Evolutionary conservation across 1,140 invertebrate genomes (phyloP).

Genomic region (Gryon sp.): DNA sequence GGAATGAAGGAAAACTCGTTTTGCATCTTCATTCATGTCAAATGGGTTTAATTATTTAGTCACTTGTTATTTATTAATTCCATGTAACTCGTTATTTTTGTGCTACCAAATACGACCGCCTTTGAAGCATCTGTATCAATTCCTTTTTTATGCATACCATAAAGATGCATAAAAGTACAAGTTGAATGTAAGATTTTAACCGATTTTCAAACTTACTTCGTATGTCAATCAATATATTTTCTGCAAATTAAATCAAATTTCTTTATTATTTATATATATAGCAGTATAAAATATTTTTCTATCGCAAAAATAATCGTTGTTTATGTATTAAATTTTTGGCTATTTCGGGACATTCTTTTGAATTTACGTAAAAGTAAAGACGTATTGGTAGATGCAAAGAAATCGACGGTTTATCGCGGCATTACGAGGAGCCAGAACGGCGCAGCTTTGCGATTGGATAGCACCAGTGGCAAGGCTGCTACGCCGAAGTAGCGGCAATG

Average conservation of each 20-base stretch:
- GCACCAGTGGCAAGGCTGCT: slow-evolving; percentile 38
- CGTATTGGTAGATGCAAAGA: slow-evolving; percentile 25
- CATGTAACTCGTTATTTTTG: slow-evolving; percentile 17
- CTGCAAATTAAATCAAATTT: too few relatives aligned
- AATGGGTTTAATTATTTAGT: slow-evolving; percentile 20
- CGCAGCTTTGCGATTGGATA: slow-evolving; percentile 56
- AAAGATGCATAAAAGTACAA: too few relatives aligned
- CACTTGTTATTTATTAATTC: slow-evolving; percentile 33
- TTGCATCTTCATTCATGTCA: slow-evolving; percentile 37
- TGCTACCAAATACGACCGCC: slow-evolving; percentile 6
- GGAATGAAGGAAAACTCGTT: slow-evolving; percentile 43
- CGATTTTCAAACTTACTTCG: too few relatives aligned
- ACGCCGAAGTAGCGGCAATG: slow-evolving; percentile 39
- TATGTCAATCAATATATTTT: too few relatives aligned
- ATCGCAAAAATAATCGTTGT: not conserved
- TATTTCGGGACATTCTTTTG: slow-evolving; percentile 4
- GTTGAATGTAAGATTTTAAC: too few relatives aligned
- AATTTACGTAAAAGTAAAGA: slow-evolving; percentile 25
- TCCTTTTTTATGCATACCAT: too few relatives aligned
- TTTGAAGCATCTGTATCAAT: slow-evolving; percentile 11
- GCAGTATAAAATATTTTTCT: too few relatives aligned
- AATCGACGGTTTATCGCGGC: slow-evolving; percentile 55
- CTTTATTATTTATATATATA: too few relatives aligned
- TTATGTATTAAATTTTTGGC: not conserved
- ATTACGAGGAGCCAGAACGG: slow-evolving; percentile 59